Conservation (phyloP, 2,888 invertebrate species). For the Diogma glabrata region DNA sequence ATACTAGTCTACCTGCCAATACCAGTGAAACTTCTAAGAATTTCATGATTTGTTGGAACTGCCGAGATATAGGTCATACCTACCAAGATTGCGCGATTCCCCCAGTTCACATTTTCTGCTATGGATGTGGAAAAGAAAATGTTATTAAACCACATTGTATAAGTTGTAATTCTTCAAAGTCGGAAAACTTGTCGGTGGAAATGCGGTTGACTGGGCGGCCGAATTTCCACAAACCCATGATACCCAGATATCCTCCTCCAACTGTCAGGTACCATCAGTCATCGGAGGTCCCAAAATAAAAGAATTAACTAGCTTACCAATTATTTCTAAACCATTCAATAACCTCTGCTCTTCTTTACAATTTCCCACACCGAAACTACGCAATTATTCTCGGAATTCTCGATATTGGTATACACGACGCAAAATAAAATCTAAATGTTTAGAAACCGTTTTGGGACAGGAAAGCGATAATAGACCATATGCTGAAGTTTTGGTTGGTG, state of each 20-base stretch:
- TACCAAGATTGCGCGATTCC: neutral
- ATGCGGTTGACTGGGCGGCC: neutral
- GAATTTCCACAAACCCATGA: neutral
- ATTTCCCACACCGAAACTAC: neutral
- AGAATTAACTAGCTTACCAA: neutral
- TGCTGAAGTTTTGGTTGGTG: neutral
- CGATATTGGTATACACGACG: neutral
- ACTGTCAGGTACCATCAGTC: neutral
- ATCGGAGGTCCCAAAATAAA: neutral
- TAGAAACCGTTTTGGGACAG: neutral
- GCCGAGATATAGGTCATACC: neutral
- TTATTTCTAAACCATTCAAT: too few relatives aligned
- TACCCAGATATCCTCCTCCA: neutral
- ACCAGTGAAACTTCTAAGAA: too few relatives aligned
- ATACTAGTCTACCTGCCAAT: too few relatives aligned
- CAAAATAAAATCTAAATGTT: neutral
- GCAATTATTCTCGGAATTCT: neutral
- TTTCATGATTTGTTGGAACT: neutral
- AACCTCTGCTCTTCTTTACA: neutral
- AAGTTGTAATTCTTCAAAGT: neutral
- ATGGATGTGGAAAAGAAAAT: neutral
- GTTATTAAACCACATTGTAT: neutral
- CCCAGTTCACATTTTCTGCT: neutral
- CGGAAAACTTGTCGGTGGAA: neutral
- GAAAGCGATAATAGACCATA: neutral